Evolutionary conservation across 2,888 invertebrate genomes (phyloP), one percentile per base, ranked within the genome.

Genomic region (Unio delphinus): DNA sequence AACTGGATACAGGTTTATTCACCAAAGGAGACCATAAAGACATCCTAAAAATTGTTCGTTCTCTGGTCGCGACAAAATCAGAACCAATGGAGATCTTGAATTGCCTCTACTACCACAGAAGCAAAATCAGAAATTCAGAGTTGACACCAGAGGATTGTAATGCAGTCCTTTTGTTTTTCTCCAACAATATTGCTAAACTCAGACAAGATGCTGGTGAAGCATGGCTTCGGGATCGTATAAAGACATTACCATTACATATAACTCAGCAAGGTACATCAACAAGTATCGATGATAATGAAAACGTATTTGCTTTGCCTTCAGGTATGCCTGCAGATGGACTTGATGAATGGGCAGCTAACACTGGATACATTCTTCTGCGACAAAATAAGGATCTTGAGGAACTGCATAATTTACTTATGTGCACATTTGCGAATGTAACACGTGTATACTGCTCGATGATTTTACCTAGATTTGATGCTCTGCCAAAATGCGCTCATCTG

Each of bases 291-390:
- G 23, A 56, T 18, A 26, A 60, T n/a, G 23, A 6, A 6, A 58
- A 58, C 0, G 67, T 75, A 0, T 59, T 76, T 4, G 67, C 72
- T n/a, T 58, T 79, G 20, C 73, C 76, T 26, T 15, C 18, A 54
- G 55, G 26, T 4, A 76, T 76, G n/a, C 74, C 74, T n/a, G 1
- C 34, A 55, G 65, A 64, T 17, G 76, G 79, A 28, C 59, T 76
- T 3, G 45, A 71, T 56, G 61, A 65, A 64, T 75, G 73, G 73
- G 76, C 74, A 8, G 15, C 34, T n/a, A 15, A 20, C 3, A 62
- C 71, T 15, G 58, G 59, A 0, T 68, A 65, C 45, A 61, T 65
- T 15, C 57, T 77, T 6, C 57, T 79, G 15, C n/a, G 67, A 34
- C 58, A 70, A 15, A 67, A 68, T 8, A 15, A 59, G 6, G 26